Conservation (phyloP, 2,888 invertebrate species). For the Ectemnius continuus region DNA sequence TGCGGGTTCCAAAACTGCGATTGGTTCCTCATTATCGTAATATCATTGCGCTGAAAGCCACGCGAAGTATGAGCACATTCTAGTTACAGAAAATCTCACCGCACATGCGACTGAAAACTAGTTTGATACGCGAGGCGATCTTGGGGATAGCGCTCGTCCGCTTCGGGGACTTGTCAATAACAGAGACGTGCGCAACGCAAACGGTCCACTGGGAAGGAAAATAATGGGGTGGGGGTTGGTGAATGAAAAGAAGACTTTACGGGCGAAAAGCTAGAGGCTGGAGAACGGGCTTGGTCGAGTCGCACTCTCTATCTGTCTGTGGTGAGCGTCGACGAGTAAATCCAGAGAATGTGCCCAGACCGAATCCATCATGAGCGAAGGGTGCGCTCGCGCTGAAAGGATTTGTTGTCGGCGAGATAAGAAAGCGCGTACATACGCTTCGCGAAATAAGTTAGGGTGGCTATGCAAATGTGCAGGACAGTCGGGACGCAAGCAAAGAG, state of each 20-base stretch:
- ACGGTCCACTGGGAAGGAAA: constrained; percentile 42
- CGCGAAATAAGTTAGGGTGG: constrained; percentile 39
- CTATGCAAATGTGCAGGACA: constrained; percentile 59
- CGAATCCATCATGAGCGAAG: constrained; percentile 55
- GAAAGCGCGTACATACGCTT: constrained; percentile 53
- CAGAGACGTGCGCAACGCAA: not conserved
- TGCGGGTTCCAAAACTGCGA: not conserved
- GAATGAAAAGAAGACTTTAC: constrained; percentile 42
- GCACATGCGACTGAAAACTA: not conserved
- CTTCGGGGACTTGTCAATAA: constrained; percentile 1
- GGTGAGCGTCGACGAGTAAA: not conserved
- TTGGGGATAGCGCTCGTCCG: not conserved
- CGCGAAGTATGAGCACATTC: not conserved
- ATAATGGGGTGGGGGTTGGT: not conserved
- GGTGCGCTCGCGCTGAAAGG: constrained; percentile 55
- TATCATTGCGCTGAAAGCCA: not conserved
- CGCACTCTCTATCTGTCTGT: not conserved
- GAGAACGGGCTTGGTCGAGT: not conserved
- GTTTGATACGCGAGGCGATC: not conserved
- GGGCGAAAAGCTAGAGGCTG: constrained; percentile 42
- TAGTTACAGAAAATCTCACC: not conserved
- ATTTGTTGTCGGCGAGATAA: constrained; percentile 54
- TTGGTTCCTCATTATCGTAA: not conserved
- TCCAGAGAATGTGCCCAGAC: constrained; percentile 36
- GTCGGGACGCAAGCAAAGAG: constrained; percentile 22